A percentile compares a stretch with the other conserved stretches of the same genome.
Conservation (phyloP, 1,140 invertebrate species). For the Macrobrachium nipponense region DNA sequence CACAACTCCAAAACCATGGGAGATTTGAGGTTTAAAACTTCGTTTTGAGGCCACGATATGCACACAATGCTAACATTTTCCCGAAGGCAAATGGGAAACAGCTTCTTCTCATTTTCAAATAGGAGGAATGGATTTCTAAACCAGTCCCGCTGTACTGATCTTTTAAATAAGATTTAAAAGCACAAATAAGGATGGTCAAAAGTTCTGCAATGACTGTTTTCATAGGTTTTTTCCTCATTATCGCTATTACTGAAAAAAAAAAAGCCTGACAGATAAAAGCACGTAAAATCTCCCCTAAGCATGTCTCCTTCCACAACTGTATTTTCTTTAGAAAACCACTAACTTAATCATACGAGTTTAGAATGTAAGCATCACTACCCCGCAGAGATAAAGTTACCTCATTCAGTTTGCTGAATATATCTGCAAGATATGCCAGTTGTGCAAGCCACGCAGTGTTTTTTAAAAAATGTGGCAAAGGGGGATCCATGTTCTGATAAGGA, state of each 20-base stretch:
- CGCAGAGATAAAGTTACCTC: constrained; percentile 8
- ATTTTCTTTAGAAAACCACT: constrained; percentile 13
- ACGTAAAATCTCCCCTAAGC: constrained; percentile 1
- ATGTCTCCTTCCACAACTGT: constrained; percentile 19
- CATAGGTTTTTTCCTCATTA: no score
- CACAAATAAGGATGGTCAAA: constrained; percentile 8
- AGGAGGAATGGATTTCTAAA: constrained; percentile 16
- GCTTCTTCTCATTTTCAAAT: constrained; percentile 23
- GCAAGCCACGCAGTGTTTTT: constrained; percentile 1
- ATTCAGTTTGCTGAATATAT: constrained; percentile 15
- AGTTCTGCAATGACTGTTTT: constrained; percentile 8
- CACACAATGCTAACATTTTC: no score
- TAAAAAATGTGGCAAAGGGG: neutral
- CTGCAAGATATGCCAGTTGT: neutral
- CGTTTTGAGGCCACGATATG: neutral
- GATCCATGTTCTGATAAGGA: no score
- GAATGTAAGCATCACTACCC: neutral
- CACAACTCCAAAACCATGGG: no score
- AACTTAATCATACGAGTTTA: constrained; percentile 11
- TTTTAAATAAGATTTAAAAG: neutral
- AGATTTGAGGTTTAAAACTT: neutral
- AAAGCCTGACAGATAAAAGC: neutral
- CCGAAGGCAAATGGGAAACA: no score
- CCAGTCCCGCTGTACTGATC: neutral
- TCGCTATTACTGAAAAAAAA: neutral